Conservation (phyloP, 2,888 invertebrate species). For the Pandemis corylana region DNA sequence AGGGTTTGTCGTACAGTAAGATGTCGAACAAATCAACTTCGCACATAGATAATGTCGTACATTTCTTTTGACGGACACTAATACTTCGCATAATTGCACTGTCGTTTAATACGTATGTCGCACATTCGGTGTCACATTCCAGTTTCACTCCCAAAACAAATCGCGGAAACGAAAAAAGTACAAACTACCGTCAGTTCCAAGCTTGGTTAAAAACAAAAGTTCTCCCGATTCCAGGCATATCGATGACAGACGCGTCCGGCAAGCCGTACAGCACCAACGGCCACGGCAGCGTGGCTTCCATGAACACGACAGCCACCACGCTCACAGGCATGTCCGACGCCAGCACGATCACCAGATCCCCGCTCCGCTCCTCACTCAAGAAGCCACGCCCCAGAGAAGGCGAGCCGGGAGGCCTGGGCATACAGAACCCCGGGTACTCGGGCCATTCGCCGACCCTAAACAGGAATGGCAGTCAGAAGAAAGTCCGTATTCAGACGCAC, state of each 20-base stretch:
- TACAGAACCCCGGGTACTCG: conserved; percentile 93
- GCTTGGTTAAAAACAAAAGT: neutral
- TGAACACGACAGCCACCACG: conserved; percentile 89
- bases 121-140: too few species aligned
- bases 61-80: too few species aligned
- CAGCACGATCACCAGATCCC: conserved; percentile 76
- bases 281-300: conserved; percentile 89
- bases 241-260: conserved; percentile 94
- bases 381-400: conserved; percentile 88
- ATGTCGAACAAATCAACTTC: too few species aligned
- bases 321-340: conserved; percentile 85
- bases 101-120: too few species aligned
- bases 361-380: conserved; percentile 91
- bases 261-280: conserved; percentile 90
- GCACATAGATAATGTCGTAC: too few species aligned
- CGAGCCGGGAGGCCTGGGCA: conserved; percentile 87
- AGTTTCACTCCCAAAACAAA: too few species aligned
- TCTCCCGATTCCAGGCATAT: conserved; percentile 84
- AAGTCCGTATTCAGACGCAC: conserved; percentile 96
- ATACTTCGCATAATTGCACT: too few species aligned
- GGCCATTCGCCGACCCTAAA: conserved; percentile 93
- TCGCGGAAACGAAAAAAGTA: too few species aligned
- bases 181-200: too few species aligned
- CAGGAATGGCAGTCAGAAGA: conserved; percentile 94
- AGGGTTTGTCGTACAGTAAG: too few species aligned